phyloP scores from a whole-genome alignment of 2,797 vertebrate species.

The Paratrypauchen microcephalus region DNA sequence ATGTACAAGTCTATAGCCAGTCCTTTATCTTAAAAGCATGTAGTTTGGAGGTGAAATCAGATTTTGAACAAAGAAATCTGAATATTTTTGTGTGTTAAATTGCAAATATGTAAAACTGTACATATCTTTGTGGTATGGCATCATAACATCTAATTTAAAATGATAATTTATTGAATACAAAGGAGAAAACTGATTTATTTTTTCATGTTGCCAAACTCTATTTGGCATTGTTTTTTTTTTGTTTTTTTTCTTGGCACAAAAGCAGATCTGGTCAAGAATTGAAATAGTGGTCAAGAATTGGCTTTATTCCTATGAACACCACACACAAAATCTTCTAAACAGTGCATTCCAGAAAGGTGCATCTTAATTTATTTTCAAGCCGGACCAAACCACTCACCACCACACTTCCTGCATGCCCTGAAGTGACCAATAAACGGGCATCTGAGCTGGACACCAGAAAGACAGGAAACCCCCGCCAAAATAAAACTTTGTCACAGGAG shows the following conservation, averaged over 20 bases:
- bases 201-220: too few relatives aligned
- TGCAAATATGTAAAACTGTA: too few relatives aligned
- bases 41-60: not conserved
- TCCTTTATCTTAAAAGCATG: not conserved
- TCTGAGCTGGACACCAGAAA: conserved; percentile 65
- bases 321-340: not conserved
- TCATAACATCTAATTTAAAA: too few relatives aligned
- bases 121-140: too few relatives aligned
- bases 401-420: conserved; percentile 14
- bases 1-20: not conserved
- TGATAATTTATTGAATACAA: too few relatives aligned
- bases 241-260: not conserved
- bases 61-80: not conserved
- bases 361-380: not conserved
- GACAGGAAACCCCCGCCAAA: conserved; percentile 89
- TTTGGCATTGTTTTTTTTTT: not conserved
- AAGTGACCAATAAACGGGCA: conserved; percentile 24
- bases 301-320: not conserved
- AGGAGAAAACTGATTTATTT: too few relatives aligned
- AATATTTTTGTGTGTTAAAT: not conserved
- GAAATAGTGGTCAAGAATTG: not conserved
- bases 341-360: conserved; percentile 7
- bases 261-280: not conserved
- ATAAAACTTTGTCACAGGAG: conserved; percentile 82
- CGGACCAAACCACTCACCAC: not conserved